Evolutionary conservation across 2,113 vertebrate species (phyloP).

Genomic region (Tychaedon coryphoeus): DNA sequence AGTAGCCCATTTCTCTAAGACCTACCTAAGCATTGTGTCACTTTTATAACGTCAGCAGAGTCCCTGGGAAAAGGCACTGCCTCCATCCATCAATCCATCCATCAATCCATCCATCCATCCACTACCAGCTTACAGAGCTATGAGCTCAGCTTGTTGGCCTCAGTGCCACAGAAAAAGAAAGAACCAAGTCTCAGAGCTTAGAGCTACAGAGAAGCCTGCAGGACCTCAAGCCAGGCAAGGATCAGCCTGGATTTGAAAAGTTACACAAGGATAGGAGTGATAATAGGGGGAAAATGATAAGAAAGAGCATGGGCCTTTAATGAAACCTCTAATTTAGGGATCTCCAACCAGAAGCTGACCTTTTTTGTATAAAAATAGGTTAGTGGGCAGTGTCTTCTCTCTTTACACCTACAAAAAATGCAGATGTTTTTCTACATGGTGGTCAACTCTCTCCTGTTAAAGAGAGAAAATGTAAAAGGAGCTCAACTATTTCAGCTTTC

Average conservation of each 20-base stretch:
- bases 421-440: not conserved
- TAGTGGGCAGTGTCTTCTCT: not conserved
- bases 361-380: not conserved
- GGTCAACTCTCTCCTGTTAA: not conserved
- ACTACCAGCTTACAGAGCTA: not conserved
- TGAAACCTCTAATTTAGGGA: not conserved
- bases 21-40: not conserved
- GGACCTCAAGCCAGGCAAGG: not conserved
- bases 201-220: not conserved
- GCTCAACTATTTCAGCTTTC: not conserved
- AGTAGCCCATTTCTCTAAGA: not conserved
- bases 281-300: not conserved
- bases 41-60: not conserved
- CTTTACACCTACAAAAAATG: not conserved
- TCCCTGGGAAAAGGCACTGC: not conserved
- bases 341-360: not conserved
- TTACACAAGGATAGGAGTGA: not conserved
- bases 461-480: not conserved
- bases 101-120: too few relatives aligned
- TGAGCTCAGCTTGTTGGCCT: not conserved
- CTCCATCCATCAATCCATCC: not conserved
- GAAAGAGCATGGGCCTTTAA: not conserved
- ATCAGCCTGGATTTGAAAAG: not conserved
- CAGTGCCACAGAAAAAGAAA: not conserved
- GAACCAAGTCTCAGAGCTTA: not conserved